Evolutionary conservation across 2,113 vertebrate genomes (phyloP), one percentile per base, ranked within the genome.

Genomic region (Tylochromis polylepis): DNA sequence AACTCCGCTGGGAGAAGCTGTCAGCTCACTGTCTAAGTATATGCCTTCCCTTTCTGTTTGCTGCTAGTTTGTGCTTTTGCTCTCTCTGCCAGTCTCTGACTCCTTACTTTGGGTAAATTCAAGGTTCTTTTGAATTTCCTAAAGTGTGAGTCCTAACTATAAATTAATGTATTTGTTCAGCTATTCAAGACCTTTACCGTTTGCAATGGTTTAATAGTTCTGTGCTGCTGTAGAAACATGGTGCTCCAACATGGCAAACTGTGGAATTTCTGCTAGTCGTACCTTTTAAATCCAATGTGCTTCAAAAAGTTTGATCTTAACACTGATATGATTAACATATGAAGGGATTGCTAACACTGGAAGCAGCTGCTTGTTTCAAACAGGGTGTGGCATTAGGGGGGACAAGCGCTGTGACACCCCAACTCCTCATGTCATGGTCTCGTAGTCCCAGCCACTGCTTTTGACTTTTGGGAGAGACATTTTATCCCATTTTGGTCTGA

Each of bases 1-100:
- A 81, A 27, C 11, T 79, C 83, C 20, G 1, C 60, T 5, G 85
- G 82, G 87, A 89, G 27, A 43, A 70, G 75, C 78, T 70, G 57
- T 92, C 81, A 80, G 4, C 59, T 79, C 75, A 1, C 38, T 58
- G 36, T 67, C 87, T 83, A 65, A 82, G 49, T 46, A 31, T 78
- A 36, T 75, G 22, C 16, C 53, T 46, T 58, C 34, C 83, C 56
- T 29, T 51, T 55, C 24, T 53, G 2, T 41, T 34, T 60, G 20
- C 83, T 62, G 59, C 67, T 20, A 31, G 65, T 49, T 8, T 22
- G 46, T 85, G 46, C 11, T 58, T 77, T 34, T 51, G 27, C 12
- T 82, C 43, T 18, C 36, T 56, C 60, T 56, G 53, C 18, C 0
- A 0, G 27, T 14, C 72, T 77, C 46, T n/a, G 46, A n/a, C 46